Evolutionary conservation across 2,888 invertebrate species (phyloP), one percentile per base, ranked within the genome.

Genomic region (Acrocyrtus sp.): DNA sequence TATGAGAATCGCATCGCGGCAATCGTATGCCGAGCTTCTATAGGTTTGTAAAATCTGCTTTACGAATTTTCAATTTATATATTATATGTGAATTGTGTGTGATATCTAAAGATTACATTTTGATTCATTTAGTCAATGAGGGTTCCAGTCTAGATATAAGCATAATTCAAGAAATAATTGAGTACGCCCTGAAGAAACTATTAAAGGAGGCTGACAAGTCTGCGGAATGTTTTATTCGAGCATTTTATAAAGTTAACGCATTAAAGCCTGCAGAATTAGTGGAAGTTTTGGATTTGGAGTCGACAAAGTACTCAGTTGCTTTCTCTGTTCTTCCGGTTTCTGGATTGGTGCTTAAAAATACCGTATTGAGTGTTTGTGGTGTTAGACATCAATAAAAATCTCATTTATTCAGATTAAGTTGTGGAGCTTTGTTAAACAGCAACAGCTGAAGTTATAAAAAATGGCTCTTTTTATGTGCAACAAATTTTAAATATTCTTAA

Each of bases 1-100:
- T 93, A 93, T 82, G 94, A 94, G 83, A 93, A 93, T 83, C 92
- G 92, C 75, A 91, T 94, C 72, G 91, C 93, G 1, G 92, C 93
- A 1, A 90, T 94, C 81, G 92, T 94, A 17, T 94, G 94, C 83
- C 91, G 92, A 82, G 89, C 94, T 69, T 91, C 91, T 57, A 90
- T 91, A 81, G 90, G 91, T 90, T 84, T 82, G 82, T 80, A 41
- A 34, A 2, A 41, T 50, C 8, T 34, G 43, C 3, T 29, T n/a
- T n/a, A n/a, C n/a, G n/a, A 61, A 48, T n/a, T 58, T 24, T 41
- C 43, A 8, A 34, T 34, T 34, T 5, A 12, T 34, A 8, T n/a
- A 29, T 17, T 8, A 27, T 6, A 12, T 12, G 29, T 34, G 15
- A 29, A 56, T 19, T n/a, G n/a, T 39, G n/a, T 21, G 34, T 12